Evolutionary conservation across 2,888 invertebrate genomes (phyloP).

Genomic region (Keiferia lycopersicella): DNA sequence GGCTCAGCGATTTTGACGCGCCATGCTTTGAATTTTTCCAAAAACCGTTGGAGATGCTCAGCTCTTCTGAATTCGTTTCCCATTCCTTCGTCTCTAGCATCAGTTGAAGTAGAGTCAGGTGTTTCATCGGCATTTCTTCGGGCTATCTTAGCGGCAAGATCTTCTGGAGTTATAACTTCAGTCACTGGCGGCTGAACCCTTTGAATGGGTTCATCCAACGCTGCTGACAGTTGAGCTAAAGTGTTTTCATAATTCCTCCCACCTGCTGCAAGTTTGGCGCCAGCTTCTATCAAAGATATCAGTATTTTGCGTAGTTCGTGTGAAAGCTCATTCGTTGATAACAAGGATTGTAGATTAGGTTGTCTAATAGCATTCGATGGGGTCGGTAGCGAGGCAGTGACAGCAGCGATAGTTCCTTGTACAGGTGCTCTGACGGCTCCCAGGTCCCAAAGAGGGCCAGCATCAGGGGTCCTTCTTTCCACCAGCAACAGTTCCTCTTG

Average conservation of each 20-base stretch:
- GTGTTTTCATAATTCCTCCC: constrained; percentile 68
- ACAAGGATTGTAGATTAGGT: constrained; percentile 67
- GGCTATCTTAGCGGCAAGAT: constrained; percentile 44
- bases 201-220: constrained; percentile 60
- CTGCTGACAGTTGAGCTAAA: constrained; percentile 61
- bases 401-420: constrained; percentile 64
- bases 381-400: constrained; percentile 63
- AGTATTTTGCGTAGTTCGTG: constrained; percentile 68
- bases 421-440: constrained; percentile 69
- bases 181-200: constrained; percentile 48
- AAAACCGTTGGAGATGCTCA: constrained; percentile 62
- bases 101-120: constrained; percentile 20
- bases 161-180: constrained; percentile 70
- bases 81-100: constrained; percentile 30
- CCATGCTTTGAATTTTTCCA: constrained; percentile 71
- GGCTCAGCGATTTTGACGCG: constrained; percentile 58
- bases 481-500: constrained; percentile 67
- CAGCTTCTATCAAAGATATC: constrained; percentile 72
- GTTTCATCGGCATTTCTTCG: background rate
- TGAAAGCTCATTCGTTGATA: constrained; percentile 71
- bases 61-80: constrained; percentile 52
- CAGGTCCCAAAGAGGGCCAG: constrained; percentile 68
- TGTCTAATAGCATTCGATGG: constrained; percentile 58
- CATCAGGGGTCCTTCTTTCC: constrained; percentile 64
- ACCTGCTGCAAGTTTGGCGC: constrained; percentile 67